Percentiles rank a stretch among this genome's conserved stretches.
These are phyloP conservation scores for Drosophila diplacantha DNA, from an alignment of 2,888 invertebrate genomes.

Conservation along the genomic window DNA sequence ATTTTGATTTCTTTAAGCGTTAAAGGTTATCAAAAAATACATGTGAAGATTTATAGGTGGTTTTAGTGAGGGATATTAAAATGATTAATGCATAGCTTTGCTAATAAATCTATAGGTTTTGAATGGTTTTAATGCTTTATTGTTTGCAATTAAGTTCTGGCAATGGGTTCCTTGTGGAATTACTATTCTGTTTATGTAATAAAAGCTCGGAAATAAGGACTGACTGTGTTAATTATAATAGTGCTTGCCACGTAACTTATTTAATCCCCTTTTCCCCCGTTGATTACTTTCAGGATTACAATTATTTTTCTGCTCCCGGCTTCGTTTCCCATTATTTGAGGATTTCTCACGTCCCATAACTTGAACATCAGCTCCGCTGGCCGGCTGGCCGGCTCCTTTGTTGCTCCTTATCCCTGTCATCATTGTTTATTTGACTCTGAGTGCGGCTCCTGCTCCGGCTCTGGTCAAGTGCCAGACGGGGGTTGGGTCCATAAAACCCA, in stretches of 20 bases:
- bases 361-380: slow-evolving; percentile 19
- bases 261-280: slow-evolving; percentile 18
- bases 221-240: slow-evolving; percentile 17
- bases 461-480: slow-evolving; percentile 20
- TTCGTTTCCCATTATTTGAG: slow-evolving; percentile 25
- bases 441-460: slow-evolving; percentile 2
- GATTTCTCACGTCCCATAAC: slow-evolving; percentile 36
- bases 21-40: neutral
- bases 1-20: neutral
- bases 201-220: slow-evolving; percentile 2
- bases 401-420: slow-evolving; percentile 39
- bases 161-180: neutral
- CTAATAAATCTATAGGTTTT: neutral
- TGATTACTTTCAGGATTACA: slow-evolving; percentile 16
- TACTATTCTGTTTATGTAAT: slow-evolving; percentile 7
- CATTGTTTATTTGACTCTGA: slow-evolving; percentile 40
- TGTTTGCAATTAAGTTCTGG: neutral
- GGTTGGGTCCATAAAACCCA: slow-evolving; percentile 37
- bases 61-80: neutral
- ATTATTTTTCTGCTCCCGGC: slow-evolving; percentile 22
- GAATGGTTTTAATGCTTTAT: neutral
- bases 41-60: neutral
- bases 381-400: slow-evolving; percentile 13
- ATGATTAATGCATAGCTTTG: neutral
- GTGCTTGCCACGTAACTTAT: slow-evolving; percentile 22